Percentiles rank a stretch among this genome's conserved stretches.
Evolutionary conservation across 2,888 invertebrate genomes (phyloP).

Genomic region (Eristalinus aeneus): DNA sequence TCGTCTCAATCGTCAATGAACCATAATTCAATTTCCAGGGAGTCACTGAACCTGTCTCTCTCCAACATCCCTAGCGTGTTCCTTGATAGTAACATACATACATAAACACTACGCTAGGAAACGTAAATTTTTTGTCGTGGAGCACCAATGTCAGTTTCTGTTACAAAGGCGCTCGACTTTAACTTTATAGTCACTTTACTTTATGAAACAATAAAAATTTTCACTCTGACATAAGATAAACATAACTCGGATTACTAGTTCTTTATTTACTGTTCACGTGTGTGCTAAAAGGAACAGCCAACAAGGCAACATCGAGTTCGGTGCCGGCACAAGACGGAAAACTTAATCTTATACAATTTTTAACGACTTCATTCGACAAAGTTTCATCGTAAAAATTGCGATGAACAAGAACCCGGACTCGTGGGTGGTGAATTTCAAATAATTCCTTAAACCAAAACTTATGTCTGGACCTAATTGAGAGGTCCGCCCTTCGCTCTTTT

Average conservation of each 20-base stretch:
- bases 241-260: neutral
- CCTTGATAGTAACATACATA: neutral
- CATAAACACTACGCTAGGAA: neutral
- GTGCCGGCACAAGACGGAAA: neutral
- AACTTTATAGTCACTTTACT: slow-evolving; percentile 60
- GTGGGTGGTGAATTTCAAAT: too few relatives aligned
- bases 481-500: neutral
- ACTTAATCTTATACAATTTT: slow-evolving; percentile 27
- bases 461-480: slow-evolving; percentile 16
- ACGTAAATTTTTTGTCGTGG: slow-evolving; percentile 10
- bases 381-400: slow-evolving; percentile 23
- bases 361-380: slow-evolving; percentile 39
- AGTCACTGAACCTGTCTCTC: neutral
- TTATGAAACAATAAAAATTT: slow-evolving; percentile 46
- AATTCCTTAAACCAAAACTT: neutral
- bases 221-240: neutral
- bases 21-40: slow-evolving; percentile 13
- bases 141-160: slow-evolving; percentile 12
- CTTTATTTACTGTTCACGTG: slow-evolving; percentile 14
- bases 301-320: neutral
- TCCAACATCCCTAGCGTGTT: neutral
- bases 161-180: slow-evolving; percentile 40
- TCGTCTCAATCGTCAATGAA: neutral
- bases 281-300: neutral
- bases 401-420: too few relatives aligned